These are phyloP conservation scores for Sparidentex hasta DNA, from an alignment of 2,797 vertebrate species.

Conservation along the genomic window DNA sequence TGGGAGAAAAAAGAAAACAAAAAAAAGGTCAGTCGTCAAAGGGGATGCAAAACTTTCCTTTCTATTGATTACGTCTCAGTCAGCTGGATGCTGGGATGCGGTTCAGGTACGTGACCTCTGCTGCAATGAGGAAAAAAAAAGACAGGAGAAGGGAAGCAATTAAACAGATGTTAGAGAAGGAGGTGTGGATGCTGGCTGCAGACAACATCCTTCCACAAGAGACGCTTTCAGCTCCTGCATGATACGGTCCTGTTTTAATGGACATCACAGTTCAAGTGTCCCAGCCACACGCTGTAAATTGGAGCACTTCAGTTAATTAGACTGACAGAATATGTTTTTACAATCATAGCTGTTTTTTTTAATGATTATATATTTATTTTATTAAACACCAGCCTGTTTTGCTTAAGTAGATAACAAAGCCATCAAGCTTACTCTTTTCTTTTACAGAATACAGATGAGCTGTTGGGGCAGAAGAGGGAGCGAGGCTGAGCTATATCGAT, in stretches of 20 bases:
- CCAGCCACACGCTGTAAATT: not conserved
- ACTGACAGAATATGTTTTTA: not conserved
- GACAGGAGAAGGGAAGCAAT: not conserved
- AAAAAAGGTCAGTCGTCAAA: not conserved
- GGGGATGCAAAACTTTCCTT: slow-evolving; percentile 11
- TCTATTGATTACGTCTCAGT: slow-evolving; percentile 29
- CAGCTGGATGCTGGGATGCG: slow-evolving; percentile 12
- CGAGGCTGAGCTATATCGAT: slow-evolving; percentile 46
- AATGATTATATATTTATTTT: slow-evolving; percentile 3
- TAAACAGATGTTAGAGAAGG: slow-evolving; percentile 3
- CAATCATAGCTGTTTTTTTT: slow-evolving; percentile 11
- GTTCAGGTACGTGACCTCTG: slow-evolving; percentile 10
- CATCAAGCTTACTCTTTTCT: slow-evolving; percentile 30
- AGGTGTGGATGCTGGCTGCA: not conserved
- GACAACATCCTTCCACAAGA: not conserved
- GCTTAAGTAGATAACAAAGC: slow-evolving; percentile 32
- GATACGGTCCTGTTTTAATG: not conserved
- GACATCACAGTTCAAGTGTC: not conserved
- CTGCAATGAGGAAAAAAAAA: slow-evolving; percentile 15
- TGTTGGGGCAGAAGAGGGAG: slow-evolving; percentile 24
- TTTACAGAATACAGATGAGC: slow-evolving; percentile 58
- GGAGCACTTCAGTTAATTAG: not conserved
- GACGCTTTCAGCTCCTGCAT: not conserved
- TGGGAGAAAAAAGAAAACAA: not conserved
- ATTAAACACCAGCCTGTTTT: slow-evolving; percentile 30